phyloP scores from a whole-genome alignment of 2,888 invertebrate species.

The Aspidiotus destructor region DNA sequence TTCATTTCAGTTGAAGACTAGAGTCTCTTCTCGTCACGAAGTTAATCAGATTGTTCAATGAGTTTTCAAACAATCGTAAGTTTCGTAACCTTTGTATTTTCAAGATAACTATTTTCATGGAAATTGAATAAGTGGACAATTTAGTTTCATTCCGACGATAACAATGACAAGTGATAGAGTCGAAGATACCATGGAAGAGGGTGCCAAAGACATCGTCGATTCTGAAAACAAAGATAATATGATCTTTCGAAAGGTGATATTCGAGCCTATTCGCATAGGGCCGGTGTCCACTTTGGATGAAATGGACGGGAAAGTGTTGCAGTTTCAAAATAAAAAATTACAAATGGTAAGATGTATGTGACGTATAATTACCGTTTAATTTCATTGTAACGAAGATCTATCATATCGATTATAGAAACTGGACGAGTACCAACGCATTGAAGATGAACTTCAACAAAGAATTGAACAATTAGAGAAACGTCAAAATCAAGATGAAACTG shows the following conservation, averaged over 20 bases:
- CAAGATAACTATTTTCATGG: too few species aligned
- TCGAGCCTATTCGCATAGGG: conserved; percentile 87
- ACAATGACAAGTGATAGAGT: neutral
- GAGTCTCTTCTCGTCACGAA: too few species aligned
- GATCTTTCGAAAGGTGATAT: conserved; percentile 68
- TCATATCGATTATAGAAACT: conserved; percentile 54
- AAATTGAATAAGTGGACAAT: too few species aligned
- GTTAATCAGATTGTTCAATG: too few species aligned
- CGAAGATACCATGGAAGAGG: conserved; percentile 2
- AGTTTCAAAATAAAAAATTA: conserved; percentile 94
- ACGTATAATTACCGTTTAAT: neutral
- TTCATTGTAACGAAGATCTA: neutral
- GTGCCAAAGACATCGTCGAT: conserved; percentile 11
- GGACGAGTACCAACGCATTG: conserved; percentile 81
- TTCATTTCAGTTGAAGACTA: too few species aligned
- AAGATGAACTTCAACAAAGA: conserved; percentile 75
- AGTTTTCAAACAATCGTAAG: too few species aligned
- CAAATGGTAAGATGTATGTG: conserved; percentile 58
- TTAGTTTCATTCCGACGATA: conserved; percentile 2
- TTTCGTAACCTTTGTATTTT: too few species aligned
- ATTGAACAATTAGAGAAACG: conserved; percentile 90
- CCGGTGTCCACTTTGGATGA: conserved; percentile 89
- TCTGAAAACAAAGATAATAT: conserved; percentile 35
- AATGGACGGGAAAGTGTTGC: conserved; percentile 92
- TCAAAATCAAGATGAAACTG: conserved; percentile 94